phyloP scores from a whole-genome alignment of 2,888 invertebrate genomes.

The Campoplex nolae region DNA sequence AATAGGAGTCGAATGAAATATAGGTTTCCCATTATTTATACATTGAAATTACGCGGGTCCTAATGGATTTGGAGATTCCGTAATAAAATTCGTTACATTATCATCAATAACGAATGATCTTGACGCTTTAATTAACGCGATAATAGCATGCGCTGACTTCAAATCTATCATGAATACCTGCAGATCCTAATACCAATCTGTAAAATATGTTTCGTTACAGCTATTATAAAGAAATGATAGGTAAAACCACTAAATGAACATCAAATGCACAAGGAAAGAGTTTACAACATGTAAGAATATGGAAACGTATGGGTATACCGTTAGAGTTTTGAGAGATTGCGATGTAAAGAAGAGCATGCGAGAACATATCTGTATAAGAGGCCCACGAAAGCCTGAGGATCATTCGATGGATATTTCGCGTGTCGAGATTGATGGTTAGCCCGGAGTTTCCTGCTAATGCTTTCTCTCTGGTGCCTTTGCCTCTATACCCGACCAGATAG shows the following conservation, averaged over 20 bases:
- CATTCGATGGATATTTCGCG: slow-evolving; percentile 75
- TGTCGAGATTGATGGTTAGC: slow-evolving; percentile 78
- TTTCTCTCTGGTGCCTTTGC: slow-evolving; percentile 66
- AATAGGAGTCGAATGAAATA: background rate
- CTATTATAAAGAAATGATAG: background rate
- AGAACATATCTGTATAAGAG: slow-evolving; percentile 44
- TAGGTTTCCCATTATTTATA: background rate
- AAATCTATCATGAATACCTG: background rate
- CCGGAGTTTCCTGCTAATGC: slow-evolving; percentile 75
- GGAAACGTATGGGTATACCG: background rate
- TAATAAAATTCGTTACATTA: background rate
- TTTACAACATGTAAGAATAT: background rate
- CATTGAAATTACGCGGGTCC: background rate
- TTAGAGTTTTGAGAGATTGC: slow-evolving; percentile 2
- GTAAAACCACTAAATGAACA: background rate
- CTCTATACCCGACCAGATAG: slow-evolving; percentile 39
- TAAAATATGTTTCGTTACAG: background rate
- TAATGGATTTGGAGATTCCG: background rate
- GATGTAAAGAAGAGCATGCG: slow-evolving; percentile 12
- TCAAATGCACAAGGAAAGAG: background rate
- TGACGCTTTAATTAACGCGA: background rate
- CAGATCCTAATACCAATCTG: background rate
- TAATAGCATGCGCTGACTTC: background rate
- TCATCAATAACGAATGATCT: background rate
- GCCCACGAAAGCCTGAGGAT: slow-evolving; percentile 45